Conservation (phyloP, 2,888 invertebrate genomes). For the Cepaea hortensis region DNA sequence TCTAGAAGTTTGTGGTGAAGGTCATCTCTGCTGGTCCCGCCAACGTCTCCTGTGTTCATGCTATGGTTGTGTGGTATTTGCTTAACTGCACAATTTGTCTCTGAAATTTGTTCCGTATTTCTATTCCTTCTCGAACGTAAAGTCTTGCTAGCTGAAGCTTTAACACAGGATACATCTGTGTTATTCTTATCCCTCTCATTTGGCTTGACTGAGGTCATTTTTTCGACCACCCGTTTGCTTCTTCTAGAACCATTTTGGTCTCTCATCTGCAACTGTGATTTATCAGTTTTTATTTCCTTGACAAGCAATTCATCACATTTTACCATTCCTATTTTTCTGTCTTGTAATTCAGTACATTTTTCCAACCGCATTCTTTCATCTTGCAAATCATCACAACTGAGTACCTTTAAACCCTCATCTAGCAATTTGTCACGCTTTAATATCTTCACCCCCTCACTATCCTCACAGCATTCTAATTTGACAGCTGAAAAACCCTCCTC, state of each 20-base stretch:
- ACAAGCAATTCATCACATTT: too few species aligned
- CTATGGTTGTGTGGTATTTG: neutral
- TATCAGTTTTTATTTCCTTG: neutral
- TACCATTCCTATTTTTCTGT: too few species aligned
- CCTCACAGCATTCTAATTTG: too few species aligned
- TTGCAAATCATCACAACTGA: too few species aligned
- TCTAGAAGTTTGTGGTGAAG: constrained; percentile 74
- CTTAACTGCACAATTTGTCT: neutral
- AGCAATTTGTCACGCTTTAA: too few species aligned
- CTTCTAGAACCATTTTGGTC: neutral
- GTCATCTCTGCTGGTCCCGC: neutral
- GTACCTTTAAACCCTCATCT: too few species aligned
- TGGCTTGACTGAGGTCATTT: neutral
- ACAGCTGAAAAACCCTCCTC: too few species aligned
- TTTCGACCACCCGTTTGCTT: neutral
- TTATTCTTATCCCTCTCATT: neutral
- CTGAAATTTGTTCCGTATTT: neutral
- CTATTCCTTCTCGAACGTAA: neutral
- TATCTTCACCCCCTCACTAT: too few species aligned
- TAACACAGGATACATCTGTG: neutral
- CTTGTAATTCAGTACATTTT: too few species aligned
- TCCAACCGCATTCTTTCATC: too few species aligned
- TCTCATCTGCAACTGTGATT: neutral
- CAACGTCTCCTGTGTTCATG: neutral
- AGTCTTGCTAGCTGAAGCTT: too few species aligned